Evolutionary conservation across 2,888 invertebrate species (phyloP), one percentile per base, ranked within the genome.

Genomic region (Andrena marginata): DNA sequence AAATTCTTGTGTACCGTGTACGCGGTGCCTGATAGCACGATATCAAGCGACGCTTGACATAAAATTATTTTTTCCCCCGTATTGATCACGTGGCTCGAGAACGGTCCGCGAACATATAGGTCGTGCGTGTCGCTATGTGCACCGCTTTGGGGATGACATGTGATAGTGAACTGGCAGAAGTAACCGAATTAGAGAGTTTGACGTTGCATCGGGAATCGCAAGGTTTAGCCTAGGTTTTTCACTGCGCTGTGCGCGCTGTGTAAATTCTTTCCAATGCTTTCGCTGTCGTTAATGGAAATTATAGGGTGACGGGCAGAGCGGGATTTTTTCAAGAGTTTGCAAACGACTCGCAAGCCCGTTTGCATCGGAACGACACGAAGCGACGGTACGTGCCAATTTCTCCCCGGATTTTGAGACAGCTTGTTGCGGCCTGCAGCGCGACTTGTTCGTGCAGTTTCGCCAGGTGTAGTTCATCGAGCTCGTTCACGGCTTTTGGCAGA

Each of bases 371-470:
- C 20, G 1, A 29, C 16, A 60, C 23, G 20, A n/a, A 23, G 5
- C 42, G 54, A 65, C n/a, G 8, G 20, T 70, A 67, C 71, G 59
- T 74, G 85, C 59, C 68, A 80, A 85, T 78, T 76, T 65, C 63
- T 68, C 29, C 0, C 42, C 3, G 29, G 20, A 59, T 80, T 85
- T 76, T 59, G 20, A 70, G 65, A 74, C 60, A 72, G 59, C 59
- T 82, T 71, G 76, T 82, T 73, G 82, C 54, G 29, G 31, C 31
- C 26, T 63, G 65, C 70, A 64, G 6, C 35, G 7, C 48, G 54
- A 54, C 23, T 65, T 63, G 80, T 82, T 49, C 68, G 7, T 70
- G 75, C 60, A 75, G 51, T 78, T 82, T 35, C 23, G 73, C 49
- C 81, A 85, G 78, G 65, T 62, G 68, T 48, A 51, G 62, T 23